Evolutionary conservation across 2,888 invertebrate genomes (phyloP).

Genomic region (Ichneumoninae sp.): DNA sequence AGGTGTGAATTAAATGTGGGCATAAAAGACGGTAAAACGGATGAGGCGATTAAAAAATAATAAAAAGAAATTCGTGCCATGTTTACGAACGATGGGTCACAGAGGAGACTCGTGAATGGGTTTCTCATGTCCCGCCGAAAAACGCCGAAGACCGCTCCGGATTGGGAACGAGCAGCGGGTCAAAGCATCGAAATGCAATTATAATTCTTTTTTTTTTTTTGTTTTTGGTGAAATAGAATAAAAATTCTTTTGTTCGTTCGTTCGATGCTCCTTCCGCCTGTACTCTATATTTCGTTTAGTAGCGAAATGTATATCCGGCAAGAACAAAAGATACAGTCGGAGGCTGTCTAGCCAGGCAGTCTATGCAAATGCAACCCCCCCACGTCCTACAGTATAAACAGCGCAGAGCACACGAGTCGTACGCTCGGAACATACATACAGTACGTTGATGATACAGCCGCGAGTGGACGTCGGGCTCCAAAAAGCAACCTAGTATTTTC

Average conservation of each 20-base stretch:
- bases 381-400: slow-evolving; percentile 19
- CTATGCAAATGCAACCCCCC: slow-evolving; percentile 39
- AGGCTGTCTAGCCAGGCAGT: slow-evolving; percentile 25
- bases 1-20: slow-evolving; percentile 57
- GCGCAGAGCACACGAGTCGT: slow-evolving; percentile 16
- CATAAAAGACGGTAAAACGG: slow-evolving; percentile 59
- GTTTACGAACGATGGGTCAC: slow-evolving; percentile 29
- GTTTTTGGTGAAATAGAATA: background rate
- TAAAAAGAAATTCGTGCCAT: slow-evolving; percentile 15
- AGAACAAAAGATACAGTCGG: slow-evolving; percentile 35
- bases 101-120: slow-evolving; percentile 25
- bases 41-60: slow-evolving; percentile 61
- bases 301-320: slow-evolving; percentile 5
- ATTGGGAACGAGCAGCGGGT: background rate
- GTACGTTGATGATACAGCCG: slow-evolving; percentile 18
- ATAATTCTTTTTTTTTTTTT: background rate
- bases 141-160: background rate
- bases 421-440: slow-evolving; percentile 36
- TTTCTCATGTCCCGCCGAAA: slow-evolving; percentile 39
- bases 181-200: slow-evolving; percentile 29
- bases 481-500: slow-evolving; percentile 67
- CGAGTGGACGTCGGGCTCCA: slow-evolving; percentile 54
- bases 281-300: slow-evolving; percentile 25
- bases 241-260: background rate
- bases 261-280: slow-evolving; percentile 1